Evolutionary conservation across 2,888 invertebrate species (phyloP), one percentile per base, ranked within the genome.

Genomic region (Rosalia funebris): DNA sequence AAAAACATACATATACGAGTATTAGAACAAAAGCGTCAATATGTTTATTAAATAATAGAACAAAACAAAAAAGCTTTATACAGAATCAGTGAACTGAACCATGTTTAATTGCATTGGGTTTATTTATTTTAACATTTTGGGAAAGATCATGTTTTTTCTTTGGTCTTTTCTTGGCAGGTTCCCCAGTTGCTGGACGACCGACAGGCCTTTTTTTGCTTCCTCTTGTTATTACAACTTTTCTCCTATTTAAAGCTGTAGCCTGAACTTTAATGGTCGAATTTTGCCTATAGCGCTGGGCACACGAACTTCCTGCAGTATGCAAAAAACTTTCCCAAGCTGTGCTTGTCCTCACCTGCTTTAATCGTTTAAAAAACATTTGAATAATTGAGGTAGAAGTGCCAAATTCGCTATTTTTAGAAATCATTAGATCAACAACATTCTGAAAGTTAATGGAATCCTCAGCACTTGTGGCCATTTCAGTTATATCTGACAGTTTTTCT

Each of bases 181-280:
- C 57, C 25, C 47, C 42, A 39, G 62, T 60, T 52, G 41, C 20
- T 25, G 25, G 25, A 25, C 25, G 25, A 25, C 25, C 25, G 25
- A 25, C 25, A 25, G 3, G 25, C 25, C 25, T n/a, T 45, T 14
- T 45, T 17, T 45, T 45, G 25, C 45, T 45, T 19, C 45, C 45
- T 31, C 45, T 45, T 45, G 45, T 45, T 45, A 45, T 20, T 11
- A 19, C 45, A 31, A 45, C 45, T 45, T 45, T 45, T 45, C 45
- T 25, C 7, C 25, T 25, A 25, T 25, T 25, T 25, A 25, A 25
- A 25, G 25, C 25, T 25, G 7, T 25, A 25, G 25, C 4, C 25
- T 25, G 25, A 25, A 25, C 25, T 25, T 25, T 25, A 25, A 5
- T 25, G 25, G 25, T 25, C 4, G 25, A 25, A 3, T 25, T 25